Evolutionary conservation across 2,888 invertebrate species (phyloP).

Genomic region (Pristionchus entomophagus): DNA sequence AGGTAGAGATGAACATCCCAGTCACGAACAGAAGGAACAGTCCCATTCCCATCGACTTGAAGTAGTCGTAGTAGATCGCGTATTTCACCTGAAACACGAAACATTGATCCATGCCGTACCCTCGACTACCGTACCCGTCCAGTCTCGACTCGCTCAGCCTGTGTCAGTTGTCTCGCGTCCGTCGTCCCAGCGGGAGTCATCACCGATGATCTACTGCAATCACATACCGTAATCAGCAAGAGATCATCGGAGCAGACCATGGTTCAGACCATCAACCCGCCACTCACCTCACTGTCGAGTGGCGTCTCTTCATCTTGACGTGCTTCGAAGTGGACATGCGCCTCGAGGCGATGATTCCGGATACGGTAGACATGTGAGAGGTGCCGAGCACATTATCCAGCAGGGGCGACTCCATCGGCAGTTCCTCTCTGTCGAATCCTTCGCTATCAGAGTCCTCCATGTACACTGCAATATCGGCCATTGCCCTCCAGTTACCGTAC

Average conservation of each 20-base stretch:
- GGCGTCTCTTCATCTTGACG: constrained; percentile 46
- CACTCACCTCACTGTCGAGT: constrained; percentile 54
- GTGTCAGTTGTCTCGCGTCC: constrained; percentile 63
- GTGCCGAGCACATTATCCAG: constrained; percentile 68
- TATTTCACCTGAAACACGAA: constrained; percentile 64
- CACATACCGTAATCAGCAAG: not conserved
- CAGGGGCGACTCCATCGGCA: constrained; percentile 57
- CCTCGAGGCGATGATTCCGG: constrained; percentile 67
- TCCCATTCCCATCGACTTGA: constrained; percentile 70
- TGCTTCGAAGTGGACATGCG: constrained; percentile 55
- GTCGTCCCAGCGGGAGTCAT: constrained; percentile 25
- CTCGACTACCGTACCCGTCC: constrained; percentile 62
- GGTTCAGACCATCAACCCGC: no score
- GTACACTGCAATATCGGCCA: constrained; percentile 3
- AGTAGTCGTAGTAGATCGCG: constrained; percentile 70
- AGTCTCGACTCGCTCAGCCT: constrained; percentile 71
- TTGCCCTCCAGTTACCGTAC: not conserved
- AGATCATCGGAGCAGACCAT: not conserved
- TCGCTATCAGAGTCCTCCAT: constrained; percentile 56
- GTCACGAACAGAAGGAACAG: constrained; percentile 65
- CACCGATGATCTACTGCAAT: constrained; percentile 24
- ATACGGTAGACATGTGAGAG: constrained; percentile 73
- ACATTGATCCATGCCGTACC: not conserved
- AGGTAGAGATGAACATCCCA: constrained; percentile 69
- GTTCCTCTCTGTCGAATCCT: constrained; percentile 60